These are phyloP conservation scores for Pipistrellus kuhlii DNA, from an alignment of 2,797 vertebrate species.

Conservation along the genomic window DNA sequence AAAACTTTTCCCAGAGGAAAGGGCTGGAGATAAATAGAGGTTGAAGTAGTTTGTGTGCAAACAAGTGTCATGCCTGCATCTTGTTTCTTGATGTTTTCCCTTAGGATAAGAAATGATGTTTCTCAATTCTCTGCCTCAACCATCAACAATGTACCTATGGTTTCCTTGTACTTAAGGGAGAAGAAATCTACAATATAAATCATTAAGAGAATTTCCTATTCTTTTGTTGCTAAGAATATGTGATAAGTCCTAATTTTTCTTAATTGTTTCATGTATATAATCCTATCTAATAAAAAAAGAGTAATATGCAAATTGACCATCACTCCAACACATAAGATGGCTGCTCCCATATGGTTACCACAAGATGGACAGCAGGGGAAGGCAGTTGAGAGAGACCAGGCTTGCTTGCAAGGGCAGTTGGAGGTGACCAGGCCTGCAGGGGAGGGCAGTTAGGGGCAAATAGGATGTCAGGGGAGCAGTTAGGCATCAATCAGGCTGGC, in stretches of 20 bases:
- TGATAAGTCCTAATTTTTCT: conserved; percentile 12
- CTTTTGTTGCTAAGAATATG: not conserved
- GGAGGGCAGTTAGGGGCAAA: no score
- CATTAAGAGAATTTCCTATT: not conserved
- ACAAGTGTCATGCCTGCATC: not conserved
- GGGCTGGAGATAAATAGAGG: not conserved
- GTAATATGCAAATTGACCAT: no score
- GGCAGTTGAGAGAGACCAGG: no score
- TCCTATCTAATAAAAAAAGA: no score
- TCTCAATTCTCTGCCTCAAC: not conserved
- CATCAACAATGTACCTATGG: not conserved
- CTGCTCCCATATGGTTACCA: no score
- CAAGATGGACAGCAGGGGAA: no score
- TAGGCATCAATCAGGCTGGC: no score
- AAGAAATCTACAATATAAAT: not conserved
- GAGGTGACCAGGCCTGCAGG: no score
- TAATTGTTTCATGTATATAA: not conserved
- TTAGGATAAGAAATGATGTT: not conserved
- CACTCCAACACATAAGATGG: no score
- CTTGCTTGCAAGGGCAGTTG: no score
- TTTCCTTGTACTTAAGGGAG: not conserved
- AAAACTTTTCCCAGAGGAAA: not conserved
- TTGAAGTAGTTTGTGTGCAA: not conserved
- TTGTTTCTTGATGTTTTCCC: not conserved
- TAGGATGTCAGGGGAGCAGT: no score